Evolutionary conservation across 2,113 vertebrate species (phyloP).

Genomic region (Gavialis gangeticus): DNA sequence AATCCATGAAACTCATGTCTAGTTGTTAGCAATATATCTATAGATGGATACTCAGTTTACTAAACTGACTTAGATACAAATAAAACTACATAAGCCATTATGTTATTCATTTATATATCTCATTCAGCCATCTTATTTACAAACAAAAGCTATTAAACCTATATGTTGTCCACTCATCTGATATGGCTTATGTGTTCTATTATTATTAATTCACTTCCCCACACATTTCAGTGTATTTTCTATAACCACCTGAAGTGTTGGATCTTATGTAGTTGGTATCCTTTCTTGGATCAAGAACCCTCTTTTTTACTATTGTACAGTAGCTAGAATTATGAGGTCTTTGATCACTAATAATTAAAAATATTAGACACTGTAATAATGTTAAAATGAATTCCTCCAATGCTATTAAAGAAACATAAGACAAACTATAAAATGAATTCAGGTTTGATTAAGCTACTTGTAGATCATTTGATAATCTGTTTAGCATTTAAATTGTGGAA

Average conservation of each 20-base stretch:
- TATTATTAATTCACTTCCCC: not conserved
- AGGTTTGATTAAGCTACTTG: not conserved
- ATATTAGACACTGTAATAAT: not conserved
- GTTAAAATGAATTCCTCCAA: not conserved
- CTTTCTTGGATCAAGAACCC: not conserved
- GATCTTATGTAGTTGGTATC: too few relatives aligned
- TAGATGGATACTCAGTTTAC: not conserved
- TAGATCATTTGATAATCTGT: not conserved
- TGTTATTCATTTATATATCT: not conserved
- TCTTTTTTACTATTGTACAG: not conserved
- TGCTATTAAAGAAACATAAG: not conserved
- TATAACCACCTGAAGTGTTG: too few relatives aligned
- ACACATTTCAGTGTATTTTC: too few relatives aligned
- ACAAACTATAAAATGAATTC: not conserved
- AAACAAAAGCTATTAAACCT: not conserved
- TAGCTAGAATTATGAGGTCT: not conserved
- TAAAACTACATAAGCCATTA: not conserved
- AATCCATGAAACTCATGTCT: not conserved
- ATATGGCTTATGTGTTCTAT: not conserved
- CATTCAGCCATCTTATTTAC: rapidly evolving
- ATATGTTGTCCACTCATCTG: not conserved
- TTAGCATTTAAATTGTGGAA: not conserved
- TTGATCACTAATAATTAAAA: not conserved
- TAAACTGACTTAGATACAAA: not conserved
- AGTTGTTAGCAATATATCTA: not conserved